These are phyloP conservation scores for Sebastes itinus DNA, from an alignment of 2,797 vertebrate species.

Conservation along the genomic window DNA sequence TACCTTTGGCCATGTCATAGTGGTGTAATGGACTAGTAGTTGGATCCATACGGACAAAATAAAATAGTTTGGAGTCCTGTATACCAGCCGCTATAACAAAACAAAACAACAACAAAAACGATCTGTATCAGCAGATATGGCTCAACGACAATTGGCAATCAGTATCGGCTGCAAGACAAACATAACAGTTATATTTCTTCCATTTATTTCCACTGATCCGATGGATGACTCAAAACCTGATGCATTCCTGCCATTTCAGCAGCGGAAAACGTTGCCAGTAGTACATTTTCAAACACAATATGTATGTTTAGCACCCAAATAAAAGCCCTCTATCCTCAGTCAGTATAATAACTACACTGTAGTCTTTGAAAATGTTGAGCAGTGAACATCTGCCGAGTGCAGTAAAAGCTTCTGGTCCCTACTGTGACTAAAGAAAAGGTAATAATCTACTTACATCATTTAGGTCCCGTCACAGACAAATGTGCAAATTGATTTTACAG, in stretches of 20 bases:
- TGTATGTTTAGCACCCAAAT: neutral
- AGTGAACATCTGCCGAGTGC: constrained; percentile 41
- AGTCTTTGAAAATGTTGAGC: constrained; percentile 12
- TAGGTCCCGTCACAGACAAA: constrained; percentile 56
- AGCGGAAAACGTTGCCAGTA: neutral
- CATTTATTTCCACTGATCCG: too few relatives aligned
- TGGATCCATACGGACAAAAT: too few relatives aligned
- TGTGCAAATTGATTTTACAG: constrained; percentile 71
- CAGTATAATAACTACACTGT: neutral
- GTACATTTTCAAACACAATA: neutral
- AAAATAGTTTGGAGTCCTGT: too few relatives aligned
- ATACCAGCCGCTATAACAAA: too few relatives aligned
- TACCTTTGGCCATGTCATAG: too few relatives aligned
- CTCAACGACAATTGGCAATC: too few relatives aligned
- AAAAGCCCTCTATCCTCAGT: neutral
- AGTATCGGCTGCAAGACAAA: too few relatives aligned
- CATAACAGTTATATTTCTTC: accelerated
- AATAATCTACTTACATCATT: constrained; percentile 39
- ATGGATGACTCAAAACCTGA: too few relatives aligned
- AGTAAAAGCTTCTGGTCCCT: neutral
- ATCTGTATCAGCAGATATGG: too few relatives aligned
- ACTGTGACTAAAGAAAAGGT: constrained; percentile 49
- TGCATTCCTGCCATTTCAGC: neutral
- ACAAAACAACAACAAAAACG: too few relatives aligned
- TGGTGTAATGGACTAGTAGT: too few relatives aligned